A percentile compares a stretch with the other conserved stretches of the same genome.
Evolutionary conservation across 1,140 invertebrate species (phyloP).

Genomic region (Drosophila nigrodunni): DNA sequence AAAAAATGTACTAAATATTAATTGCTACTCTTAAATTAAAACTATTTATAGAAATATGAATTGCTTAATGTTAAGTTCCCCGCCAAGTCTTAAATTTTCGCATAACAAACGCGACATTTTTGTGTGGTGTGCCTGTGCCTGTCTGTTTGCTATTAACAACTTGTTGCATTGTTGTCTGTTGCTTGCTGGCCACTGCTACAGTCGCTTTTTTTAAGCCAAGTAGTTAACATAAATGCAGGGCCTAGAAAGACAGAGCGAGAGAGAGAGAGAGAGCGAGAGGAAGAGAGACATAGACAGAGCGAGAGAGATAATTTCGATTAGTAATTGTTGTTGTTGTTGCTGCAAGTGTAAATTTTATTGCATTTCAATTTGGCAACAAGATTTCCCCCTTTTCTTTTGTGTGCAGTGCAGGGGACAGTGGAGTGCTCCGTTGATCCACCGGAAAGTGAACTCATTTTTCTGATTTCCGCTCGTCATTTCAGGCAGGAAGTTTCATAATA

Average conservation of each 20-base stretch:
- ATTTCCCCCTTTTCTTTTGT: slow-evolving; percentile 65
- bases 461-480: slow-evolving; percentile 72
- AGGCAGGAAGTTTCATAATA: slow-evolving; percentile 77
- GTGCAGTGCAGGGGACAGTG: neutral
- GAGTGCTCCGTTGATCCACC: slow-evolving; percentile 37
- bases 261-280: neutral
- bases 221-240: slow-evolving; percentile 49
- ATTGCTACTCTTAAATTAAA: too few species aligned
- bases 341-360: slow-evolving; percentile 76
- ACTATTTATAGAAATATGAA: too few species aligned
- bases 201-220: slow-evolving; percentile 14
- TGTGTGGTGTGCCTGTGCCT: slow-evolving; percentile 46
- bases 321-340: slow-evolving; percentile 64
- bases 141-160: slow-evolving; percentile 37
- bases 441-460: slow-evolving; percentile 78
- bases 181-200: slow-evolving; percentile 11
- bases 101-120: slow-evolving; percentile 31
- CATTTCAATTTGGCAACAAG: slow-evolving; percentile 76
- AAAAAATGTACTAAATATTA: too few species aligned
- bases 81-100: neutral
- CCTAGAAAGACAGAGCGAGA: slow-evolving; percentile 22
- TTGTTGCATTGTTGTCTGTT: slow-evolving; percentile 42
- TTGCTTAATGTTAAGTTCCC: too few species aligned
- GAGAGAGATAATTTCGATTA: slow-evolving; percentile 29
- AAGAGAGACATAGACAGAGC: slow-evolving; percentile 4